Evolutionary conservation across 1,140 invertebrate species (phyloP), one percentile per base, ranked within the genome.

Genomic region (Trypoxylus dichotomus): DNA sequence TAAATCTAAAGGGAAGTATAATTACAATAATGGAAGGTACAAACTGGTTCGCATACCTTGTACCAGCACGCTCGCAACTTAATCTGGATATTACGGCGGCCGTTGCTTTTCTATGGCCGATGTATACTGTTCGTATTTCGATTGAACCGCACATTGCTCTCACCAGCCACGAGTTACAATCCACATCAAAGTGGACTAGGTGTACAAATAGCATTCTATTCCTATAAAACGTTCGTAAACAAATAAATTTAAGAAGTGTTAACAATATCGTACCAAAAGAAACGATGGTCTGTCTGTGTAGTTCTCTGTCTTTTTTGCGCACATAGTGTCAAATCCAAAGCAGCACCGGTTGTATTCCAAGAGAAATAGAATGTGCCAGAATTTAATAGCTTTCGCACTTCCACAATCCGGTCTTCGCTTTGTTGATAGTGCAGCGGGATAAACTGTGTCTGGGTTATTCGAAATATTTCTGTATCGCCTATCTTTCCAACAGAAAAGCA

Each of bases 321-420:
- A 88, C 96, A 98, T 29, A 99, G 86, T 11, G 96, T 98, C 25
- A 99, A 91, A 89, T 99, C 97, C 83, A 97, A 78, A 24, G 83
- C 77, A 68, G 76, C 37, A 76, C 78, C 77, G 15, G 80, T 80
- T 27, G 82, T 82, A 73, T 83, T 90, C 92, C 96, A 97, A 1
- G 96, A 95, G 86, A 99, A 98, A 85, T 98, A 99, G 86, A 98
- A 98, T 19, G 97, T 98, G 11, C 97, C 97, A 25, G 97, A 98
- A 86, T 97, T 98, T 2, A 99, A 88, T 41, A 99, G 88, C 87
- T 97, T 98, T 76, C 93, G 87, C 37, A 90, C 91, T 85, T 97
- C 93, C 78, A 91, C 87, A 81, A 97, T 92, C 85, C 93, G 89
- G 80, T 96, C 95, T 81, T 96, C 93, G 82, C 91, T 90, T 76